Evolutionary conservation across 2,888 invertebrate genomes (phyloP), one percentile per base, ranked within the genome.

Genomic region (Flabesymbios commensalis): DNA sequence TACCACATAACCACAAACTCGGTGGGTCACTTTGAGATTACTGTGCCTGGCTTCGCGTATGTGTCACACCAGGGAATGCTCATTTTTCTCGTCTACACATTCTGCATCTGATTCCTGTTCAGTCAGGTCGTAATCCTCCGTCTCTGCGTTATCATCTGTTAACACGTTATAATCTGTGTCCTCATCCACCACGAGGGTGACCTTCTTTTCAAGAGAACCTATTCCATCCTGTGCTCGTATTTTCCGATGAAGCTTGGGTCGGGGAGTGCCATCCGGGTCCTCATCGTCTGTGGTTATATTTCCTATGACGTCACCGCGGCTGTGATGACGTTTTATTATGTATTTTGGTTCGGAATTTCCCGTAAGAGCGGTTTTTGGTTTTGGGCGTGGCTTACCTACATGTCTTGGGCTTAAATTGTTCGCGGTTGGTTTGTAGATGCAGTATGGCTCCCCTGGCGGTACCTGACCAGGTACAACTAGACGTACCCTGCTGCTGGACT

Each of bases 261-360:
- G 22, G 53, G 36, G 47, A 14, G 10, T 45, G 10, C 47, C 33
- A 36, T 26, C 14, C 36, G 36, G 19, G 4, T 39, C 36, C n/a
- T 19, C 49, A 53, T 26, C 26, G 26, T 14, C 22, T 32, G 19
- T 53, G 32, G 49, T 32, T 29, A 28, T 28, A 3, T 19, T 32
- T 49, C 10, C 39, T 17, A 36, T 10, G 28, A 41, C 3, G 43
- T 39, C 5, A 7, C n/a, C 42, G 17, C 22, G 4, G 36, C 55
- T 43, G 42, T 31, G 42, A 24, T 49, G 61, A 22, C 61, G 56
- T 22, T 32, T 47, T 41, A 61, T 61, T 41, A 61, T 57, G 61
- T 61, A 61, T 29, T 57, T 28, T 0, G 57, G 32, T 5, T 36
- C 28, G 29, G 42, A n/a, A 17, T 52, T 49, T 2, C 52, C 51